Base-by-base conservation (phyloP, 2,888 invertebrate species). In the Catocala nupta region DNA sequence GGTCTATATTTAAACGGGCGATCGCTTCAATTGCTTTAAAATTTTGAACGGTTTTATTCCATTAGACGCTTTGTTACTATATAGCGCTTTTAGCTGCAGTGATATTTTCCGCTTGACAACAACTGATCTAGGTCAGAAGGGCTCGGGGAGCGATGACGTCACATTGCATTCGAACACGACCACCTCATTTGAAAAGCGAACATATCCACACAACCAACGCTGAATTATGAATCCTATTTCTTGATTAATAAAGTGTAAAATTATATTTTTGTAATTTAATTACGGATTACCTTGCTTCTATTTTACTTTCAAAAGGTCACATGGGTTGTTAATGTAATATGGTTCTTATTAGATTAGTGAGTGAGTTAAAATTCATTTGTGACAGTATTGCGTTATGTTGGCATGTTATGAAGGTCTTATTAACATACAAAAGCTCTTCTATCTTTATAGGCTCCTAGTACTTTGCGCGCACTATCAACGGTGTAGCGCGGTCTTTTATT, bases 41-140 rank as follows among this genome's bases (percentile, higher is more conserved):
- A 33, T 44, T 58, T 33, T 39, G 33, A 44, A 34, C 34, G 45
- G 10, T 39, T 59, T 56, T 59, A 62, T 59, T 42, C 51, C 51
- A 63, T 53, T 77, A 65, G 60, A 75, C 71, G 59, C 12, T 45
- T 13, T 52, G 55, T 47, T 39, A 58, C 42, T 47, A 10, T 60
- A 64, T 69, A 80, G 77, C 75, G 78, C 74, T 75, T 70, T 69
- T 54, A 61, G 75, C 74, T 75, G 71, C 63, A 69, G 7, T 59
- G 63, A 61, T 82, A 82, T 83, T 85, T 88, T 86, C 87, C 86
- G 89, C 90, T 75, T 86, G 82, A 85, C 88, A 76, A 91, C 91
- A 85, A 47, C 75, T 69, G 80, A 88, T 82, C 83, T 90, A 81
- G 89, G 90, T 88, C 89, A 89, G 77, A 89, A 89, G 90, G 89